Conservation (phyloP, 2,888 invertebrate genomes). For the Lysandra bellargus region DNA sequence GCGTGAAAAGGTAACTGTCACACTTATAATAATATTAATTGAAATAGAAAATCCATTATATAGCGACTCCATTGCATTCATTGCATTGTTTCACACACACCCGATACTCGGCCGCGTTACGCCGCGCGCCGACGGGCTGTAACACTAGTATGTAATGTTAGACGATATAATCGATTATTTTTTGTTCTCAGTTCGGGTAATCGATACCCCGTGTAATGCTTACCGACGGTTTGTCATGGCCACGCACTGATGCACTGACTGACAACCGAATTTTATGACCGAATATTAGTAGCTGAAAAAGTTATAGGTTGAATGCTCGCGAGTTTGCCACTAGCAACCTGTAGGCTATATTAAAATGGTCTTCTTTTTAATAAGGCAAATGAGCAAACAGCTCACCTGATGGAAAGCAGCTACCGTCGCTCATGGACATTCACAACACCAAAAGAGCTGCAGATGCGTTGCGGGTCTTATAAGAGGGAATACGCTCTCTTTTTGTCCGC, state of each 20-base stretch:
- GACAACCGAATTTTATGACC: slow-evolving; percentile 16
- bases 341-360: background rate
- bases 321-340: background rate
- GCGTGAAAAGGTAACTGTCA: too few relatives aligned
- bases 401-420: too few relatives aligned
- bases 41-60: too few relatives aligned
- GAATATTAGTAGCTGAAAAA: background rate
- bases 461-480: too few relatives aligned
- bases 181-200: slow-evolving; percentile 24
- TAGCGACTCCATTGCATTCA: slow-evolving; percentile 8
- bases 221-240: slow-evolving; percentile 23
- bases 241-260: slow-evolving; percentile 11
- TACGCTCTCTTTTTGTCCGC: too few relatives aligned
- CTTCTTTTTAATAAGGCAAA: too few relatives aligned
- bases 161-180: slow-evolving; percentile 28
- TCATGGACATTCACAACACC: too few relatives aligned
- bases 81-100: slow-evolving; percentile 22
- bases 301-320: background rate
- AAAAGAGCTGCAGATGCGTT: too few relatives aligned
- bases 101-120: slow-evolving; percentile 47
- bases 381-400: too few relatives aligned
- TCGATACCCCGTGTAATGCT: slow-evolving; percentile 22
- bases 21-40: too few relatives aligned
- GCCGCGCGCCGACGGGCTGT: slow-evolving; percentile 61
- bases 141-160: slow-evolving; percentile 55